phyloP scores from a whole-genome alignment of 1,140 invertebrate species.

The Caenorhabditis tropicalis region DNA sequence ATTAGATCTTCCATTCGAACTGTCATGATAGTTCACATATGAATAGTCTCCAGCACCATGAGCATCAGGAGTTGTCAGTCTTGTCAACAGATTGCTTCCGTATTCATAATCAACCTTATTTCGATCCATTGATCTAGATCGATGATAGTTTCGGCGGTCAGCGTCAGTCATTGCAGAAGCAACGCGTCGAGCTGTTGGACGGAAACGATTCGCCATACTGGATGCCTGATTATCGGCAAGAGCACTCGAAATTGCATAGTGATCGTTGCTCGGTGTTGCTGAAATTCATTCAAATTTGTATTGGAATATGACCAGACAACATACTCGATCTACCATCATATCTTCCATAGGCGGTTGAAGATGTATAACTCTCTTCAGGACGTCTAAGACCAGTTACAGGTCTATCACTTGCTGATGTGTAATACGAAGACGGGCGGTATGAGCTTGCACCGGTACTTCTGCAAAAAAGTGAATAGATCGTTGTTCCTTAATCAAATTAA shows the following conservation, averaged over 20 bases:
- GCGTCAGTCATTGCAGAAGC: conserved; percentile 60
- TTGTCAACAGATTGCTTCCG: conserved; percentile 41
- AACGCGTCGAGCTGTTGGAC: conserved; percentile 59
- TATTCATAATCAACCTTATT: conserved; percentile 57
- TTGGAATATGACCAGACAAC: background rate
- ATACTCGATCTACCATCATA: conserved; percentile 47
- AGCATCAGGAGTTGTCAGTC: conserved; percentile 61
- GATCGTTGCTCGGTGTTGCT: conserved; percentile 53
- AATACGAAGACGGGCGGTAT: conserved; percentile 40
- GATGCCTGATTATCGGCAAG: conserved; percentile 29
- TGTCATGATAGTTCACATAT: conserved; percentile 69
- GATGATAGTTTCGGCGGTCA: conserved; percentile 59
- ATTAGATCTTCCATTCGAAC: conserved; percentile 56
- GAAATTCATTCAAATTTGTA: background rate
- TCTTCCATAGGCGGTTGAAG: conserved; percentile 23
- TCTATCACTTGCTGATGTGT: conserved; percentile 50
- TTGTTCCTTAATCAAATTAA: background rate
- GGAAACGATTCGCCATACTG: conserved; percentile 49
- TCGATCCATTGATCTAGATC: conserved; percentile 67
- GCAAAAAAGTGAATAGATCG: conserved; percentile 16
- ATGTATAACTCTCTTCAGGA: conserved; percentile 38
- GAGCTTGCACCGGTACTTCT: conserved; percentile 40
- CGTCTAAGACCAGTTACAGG: conserved; percentile 48
- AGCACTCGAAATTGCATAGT: conserved; percentile 30
- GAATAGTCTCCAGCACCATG: conserved; percentile 61